A percentile compares a stretch with the other conserved stretches of the same genome.
These are phyloP conservation scores for Proales similis DNA, from an alignment of 1,140 invertebrate species.

Conservation along the genomic window DNA sequence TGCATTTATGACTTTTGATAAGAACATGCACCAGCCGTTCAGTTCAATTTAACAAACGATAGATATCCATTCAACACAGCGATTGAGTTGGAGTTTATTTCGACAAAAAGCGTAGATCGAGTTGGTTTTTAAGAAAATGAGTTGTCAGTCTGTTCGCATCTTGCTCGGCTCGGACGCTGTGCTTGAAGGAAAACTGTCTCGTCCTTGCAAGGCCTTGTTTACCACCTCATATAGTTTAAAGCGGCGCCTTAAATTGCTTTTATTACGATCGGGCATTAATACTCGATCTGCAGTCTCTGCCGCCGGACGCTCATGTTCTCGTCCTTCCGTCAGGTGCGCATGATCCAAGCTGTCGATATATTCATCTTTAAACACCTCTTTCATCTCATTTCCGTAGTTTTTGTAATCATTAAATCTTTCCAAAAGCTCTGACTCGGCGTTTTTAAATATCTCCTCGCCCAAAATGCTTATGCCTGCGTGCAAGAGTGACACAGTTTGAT, in stretches of 20 bases:
- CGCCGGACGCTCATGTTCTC: not conserved
- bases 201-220: not conserved
- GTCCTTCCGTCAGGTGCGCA: not conserved
- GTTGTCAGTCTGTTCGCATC: too few relatives aligned
- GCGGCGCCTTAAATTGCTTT: slow-evolving; percentile 7
- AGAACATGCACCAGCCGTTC: too few relatives aligned
- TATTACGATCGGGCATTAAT: slow-evolving; percentile 1
- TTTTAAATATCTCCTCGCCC: slow-evolving; percentile 27
- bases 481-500: slow-evolving; percentile 17
- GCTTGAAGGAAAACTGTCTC: not conserved
- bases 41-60: too few relatives aligned
- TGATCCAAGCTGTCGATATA: not conserved
- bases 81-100: too few relatives aligned
- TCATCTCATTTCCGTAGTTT: slow-evolving; percentile 27
- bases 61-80: too few relatives aligned
- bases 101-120: too few relatives aligned
- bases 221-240: slow-evolving; percentile 25
- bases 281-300: slow-evolving; percentile 2
- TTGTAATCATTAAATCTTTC: slow-evolving; percentile 28
- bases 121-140: too few relatives aligned
- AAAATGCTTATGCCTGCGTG: slow-evolving; percentile 26
- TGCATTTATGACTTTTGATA: too few relatives aligned
- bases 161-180: not conserved
- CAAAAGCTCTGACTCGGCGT: slow-evolving; percentile 10
- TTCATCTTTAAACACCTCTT: slow-evolving; percentile 34